Conservation (phyloP, 2,797 vertebrate genomes). For the Mus caroli region DNA sequence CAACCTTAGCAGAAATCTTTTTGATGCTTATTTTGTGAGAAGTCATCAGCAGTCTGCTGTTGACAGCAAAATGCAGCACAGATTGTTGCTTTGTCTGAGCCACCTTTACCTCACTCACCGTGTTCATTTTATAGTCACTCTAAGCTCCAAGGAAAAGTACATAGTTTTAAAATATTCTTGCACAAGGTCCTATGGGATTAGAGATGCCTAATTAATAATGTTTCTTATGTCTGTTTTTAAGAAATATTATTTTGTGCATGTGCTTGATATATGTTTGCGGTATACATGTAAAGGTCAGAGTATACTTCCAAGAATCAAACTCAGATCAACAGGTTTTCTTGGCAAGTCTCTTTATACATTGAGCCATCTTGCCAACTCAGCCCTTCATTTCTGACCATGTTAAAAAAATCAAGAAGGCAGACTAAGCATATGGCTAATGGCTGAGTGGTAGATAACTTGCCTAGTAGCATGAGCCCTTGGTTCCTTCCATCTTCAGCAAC, state of each 20-base stretch:
- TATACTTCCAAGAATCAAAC: background rate
- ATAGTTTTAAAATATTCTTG: background rate
- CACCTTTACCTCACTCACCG: background rate
- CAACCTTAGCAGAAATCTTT: background rate
- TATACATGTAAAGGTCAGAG: no score
- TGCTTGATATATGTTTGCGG: background rate
- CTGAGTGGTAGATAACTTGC: background rate
- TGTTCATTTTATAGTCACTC: background rate
- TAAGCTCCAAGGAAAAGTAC: background rate
- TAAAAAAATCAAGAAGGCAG: conserved; percentile 41
- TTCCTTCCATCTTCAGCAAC: background rate
- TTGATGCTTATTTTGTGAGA: conserved; percentile 25
- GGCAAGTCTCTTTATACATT: background rate
- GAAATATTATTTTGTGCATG: background rate
- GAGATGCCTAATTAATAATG: background rate
- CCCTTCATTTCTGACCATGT: background rate
- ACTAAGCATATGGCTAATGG: background rate
- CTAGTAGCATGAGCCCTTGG: background rate
- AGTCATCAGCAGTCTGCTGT: background rate
- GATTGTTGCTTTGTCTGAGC: background rate
- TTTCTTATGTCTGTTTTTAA: background rate
- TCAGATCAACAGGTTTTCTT: no score
- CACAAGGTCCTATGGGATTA: background rate
- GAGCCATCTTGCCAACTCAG: background rate
- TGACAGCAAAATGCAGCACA: conserved; percentile 8